Evolutionary conservation across 2,888 invertebrate genomes (phyloP), one percentile per base, ranked within the genome.

Genomic region (Agrochola lota): DNA sequence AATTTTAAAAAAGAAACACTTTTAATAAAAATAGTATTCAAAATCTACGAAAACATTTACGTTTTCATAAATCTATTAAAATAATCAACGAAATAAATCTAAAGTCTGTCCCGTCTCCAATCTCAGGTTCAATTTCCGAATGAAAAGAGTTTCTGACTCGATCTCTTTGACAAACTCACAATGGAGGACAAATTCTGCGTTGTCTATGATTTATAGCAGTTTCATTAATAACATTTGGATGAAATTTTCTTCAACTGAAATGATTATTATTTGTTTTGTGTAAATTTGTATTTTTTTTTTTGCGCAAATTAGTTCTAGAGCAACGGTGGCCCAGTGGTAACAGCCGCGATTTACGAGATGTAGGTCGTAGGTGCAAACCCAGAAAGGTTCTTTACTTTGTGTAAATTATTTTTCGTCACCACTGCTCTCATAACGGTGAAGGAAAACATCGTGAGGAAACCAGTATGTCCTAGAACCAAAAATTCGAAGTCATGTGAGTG

Each of bases 91-190:
- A 64, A 81, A 69, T 57, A 49, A 57, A 68, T 59, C 12, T 77
- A 9, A 59, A 72, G 69, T 77, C 52, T 55, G 9, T 43, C 7
- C 11, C 43, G 35, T 59, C 55, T 60, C 43, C 35, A 68, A 30
- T 71, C 12, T 77, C 35, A 49, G 35, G 71, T 68, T 69, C 68
- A 81, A 81, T 72, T 77, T 77, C 30, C 59, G 11, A 77, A 68
- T 52, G 71, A 72, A 72, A 82, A 77, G 62, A n/a, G 52, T 68
- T 64, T 46, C 35, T 63, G 62, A n/a, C 40, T 72, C 67, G 35
- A 68, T 68, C 35, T 71, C 66, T 71, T 67, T 64, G 52, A 59
- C 12, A 59, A 52, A 67, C 20, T 62, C 26, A 73, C 43, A 82
- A 69, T 70, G 52, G 46, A 9, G 7, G 73, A 82, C 64, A 57